Evolutionary conservation across 1,140 invertebrate genomes (phyloP).

Genomic region (Bombyx mori): DNA sequence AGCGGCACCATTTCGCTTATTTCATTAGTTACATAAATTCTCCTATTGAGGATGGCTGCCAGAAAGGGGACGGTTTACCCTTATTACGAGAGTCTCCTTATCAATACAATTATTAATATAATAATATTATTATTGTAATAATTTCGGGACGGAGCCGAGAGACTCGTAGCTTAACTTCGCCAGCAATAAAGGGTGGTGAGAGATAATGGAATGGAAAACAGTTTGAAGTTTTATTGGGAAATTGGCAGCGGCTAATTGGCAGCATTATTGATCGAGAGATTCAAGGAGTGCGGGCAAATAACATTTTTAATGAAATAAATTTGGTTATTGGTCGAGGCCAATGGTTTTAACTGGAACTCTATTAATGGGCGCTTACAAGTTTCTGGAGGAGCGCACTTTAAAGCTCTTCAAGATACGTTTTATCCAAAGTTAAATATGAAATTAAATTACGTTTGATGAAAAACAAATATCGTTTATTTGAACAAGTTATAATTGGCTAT

Average conservation of each 20-base stretch:
- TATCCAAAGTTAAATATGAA: neutral
- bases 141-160: constrained; percentile 61
- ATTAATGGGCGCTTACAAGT: constrained; percentile 19
- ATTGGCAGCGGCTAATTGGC: constrained; percentile 68
- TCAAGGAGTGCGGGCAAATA: constrained; percentile 37
- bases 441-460: neutral
- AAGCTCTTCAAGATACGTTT: constrained; percentile 16
- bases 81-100: constrained; percentile 71
- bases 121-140: constrained; percentile 72
- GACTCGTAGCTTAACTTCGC: constrained; percentile 66
- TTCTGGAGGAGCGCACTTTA: constrained; percentile 16
- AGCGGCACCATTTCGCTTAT: constrained; percentile 61
- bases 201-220: constrained; percentile 71
- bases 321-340: constrained; percentile 18
- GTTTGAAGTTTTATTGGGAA: constrained; percentile 71
- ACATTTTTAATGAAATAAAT: constrained; percentile 31
- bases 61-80: constrained; percentile 70
- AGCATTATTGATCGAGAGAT: constrained; percentile 63
- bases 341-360: constrained; percentile 21
- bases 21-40: constrained; percentile 72
- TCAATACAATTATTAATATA: constrained; percentile 72
- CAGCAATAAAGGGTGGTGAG: constrained; percentile 67
- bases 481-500: too few species aligned
- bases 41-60: constrained; percentile 69
- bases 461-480: constrained; percentile 1